phyloP scores from a whole-genome alignment of 2,888 invertebrate genomes.

The Oscheius onirici region DNA sequence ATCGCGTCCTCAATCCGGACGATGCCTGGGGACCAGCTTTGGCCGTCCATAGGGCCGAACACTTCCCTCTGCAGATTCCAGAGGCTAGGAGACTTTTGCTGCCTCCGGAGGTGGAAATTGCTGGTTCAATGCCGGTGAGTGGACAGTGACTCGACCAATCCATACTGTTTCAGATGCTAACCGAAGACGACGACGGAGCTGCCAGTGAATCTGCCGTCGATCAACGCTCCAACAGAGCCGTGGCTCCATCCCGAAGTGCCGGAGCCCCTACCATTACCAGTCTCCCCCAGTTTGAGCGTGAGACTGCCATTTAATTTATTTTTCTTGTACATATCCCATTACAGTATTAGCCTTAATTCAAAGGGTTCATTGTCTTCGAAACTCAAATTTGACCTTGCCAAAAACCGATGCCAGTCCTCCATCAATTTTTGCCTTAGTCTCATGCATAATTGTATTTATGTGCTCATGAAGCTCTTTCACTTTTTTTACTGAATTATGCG shows the following conservation, averaged over 20 bases:
- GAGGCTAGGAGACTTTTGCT: constrained; percentile 65
- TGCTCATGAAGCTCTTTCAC: too few species aligned
- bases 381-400: background rate
- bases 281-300: constrained; percentile 61
- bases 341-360: background rate
- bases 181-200: constrained; percentile 18
- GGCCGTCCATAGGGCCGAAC: constrained; percentile 70
- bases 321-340: background rate
- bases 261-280: constrained; percentile 53
- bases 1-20: constrained; percentile 66
- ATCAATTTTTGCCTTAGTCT: too few species aligned
- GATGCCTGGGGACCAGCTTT: constrained; percentile 72
- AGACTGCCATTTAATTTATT: constrained; percentile 65
- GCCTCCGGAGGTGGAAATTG: constrained; percentile 52
- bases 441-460: too few species aligned
- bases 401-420: too few species aligned
- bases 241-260: constrained; percentile 17
- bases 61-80: constrained; percentile 71
- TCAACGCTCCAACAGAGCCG: constrained; percentile 13
- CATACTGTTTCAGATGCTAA: constrained; percentile 5
- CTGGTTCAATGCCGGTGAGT: constrained; percentile 71
- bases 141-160: constrained; percentile 64
- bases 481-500: too few species aligned
- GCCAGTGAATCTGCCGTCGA: constrained; percentile 15
- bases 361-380: background rate